phyloP scores from a whole-genome alignment of 2,888 invertebrate species.

The Empis livida region DNA sequence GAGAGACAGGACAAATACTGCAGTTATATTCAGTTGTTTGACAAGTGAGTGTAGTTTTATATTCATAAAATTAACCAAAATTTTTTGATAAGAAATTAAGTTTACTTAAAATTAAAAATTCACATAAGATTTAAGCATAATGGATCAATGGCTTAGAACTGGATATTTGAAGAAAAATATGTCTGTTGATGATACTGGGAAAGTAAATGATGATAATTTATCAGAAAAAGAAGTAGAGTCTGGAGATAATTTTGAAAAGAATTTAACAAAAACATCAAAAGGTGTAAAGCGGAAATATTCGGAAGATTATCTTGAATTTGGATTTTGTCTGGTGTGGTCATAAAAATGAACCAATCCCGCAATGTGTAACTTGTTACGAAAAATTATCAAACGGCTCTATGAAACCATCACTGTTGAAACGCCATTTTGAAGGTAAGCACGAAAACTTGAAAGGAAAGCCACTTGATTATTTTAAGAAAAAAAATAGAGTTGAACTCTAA shows the following conservation, averaged over 20 bases:
- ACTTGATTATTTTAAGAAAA: too few species aligned
- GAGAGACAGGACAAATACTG: too few species aligned
- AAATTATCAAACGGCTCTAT: neutral
- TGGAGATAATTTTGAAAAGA: too few species aligned
- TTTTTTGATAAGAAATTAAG: neutral
- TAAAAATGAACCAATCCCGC: neutral
- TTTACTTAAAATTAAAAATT: neutral
- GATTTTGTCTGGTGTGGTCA: neutral
- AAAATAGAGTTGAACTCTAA: too few species aligned
- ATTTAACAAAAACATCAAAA: neutral
- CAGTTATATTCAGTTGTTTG: too few species aligned
- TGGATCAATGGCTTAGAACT: neutral
- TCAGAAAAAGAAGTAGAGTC: too few species aligned
- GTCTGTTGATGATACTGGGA: neutral
- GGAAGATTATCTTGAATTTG: neutral
- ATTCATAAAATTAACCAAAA: neutral
- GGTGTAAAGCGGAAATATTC: neutral
- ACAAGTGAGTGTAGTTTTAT: too few species aligned
- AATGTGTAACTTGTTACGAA: neutral
- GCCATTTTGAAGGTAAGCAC: too few species aligned
- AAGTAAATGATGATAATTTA: neutral
- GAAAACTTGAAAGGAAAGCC: too few species aligned
- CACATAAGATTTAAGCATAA: neutral
- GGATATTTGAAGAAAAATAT: neutral
- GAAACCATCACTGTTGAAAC: too few species aligned